These are phyloP conservation scores for Muschampia plurimacula DNA, from an alignment of 2,888 invertebrate genomes.

Conservation along the genomic window DNA sequence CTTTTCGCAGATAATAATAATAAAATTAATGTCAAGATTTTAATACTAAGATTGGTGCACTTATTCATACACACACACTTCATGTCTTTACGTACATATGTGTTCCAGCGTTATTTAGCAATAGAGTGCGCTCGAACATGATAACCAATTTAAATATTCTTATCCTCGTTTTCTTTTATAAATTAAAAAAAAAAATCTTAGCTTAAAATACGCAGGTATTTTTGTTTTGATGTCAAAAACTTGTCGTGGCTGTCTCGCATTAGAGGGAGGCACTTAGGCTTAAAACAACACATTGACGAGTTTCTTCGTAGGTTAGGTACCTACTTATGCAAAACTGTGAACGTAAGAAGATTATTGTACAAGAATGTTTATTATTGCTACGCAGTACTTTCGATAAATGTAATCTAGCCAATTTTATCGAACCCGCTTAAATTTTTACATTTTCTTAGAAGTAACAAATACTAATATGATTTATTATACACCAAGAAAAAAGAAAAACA, in stretches of 20 bases:
- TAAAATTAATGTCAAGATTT: no score
- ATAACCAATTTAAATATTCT: no score
- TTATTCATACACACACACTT: no score
- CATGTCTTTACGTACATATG: no score
- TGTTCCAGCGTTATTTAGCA: no score
- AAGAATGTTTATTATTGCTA: conserved; percentile 6
- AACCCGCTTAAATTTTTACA: neutral
- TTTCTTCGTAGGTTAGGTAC: neutral
- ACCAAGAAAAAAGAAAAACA: no score
- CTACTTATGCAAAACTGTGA: conserved; percentile 34
- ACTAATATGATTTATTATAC: no score
- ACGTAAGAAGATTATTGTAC: conserved; percentile 32
- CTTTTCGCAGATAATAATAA: no score
- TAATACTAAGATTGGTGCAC: no score
- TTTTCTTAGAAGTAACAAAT: neutral
- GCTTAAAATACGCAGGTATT: neutral
- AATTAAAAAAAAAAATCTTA: neutral
- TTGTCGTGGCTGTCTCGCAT: conserved; percentile 5
- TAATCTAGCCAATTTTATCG: neutral
- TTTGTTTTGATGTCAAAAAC: conserved; percentile 21
- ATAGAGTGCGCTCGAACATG: no score
- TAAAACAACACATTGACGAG: conserved; percentile 28
- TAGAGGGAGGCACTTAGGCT: conserved; percentile 40
- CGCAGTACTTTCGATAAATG: neutral
- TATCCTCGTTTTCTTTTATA: no score